Percentiles rank a stretch among this genome's conserved stretches.
phyloP scores from a whole-genome alignment of 2,113 vertebrate genomes.

The Rynchops niger region DNA sequence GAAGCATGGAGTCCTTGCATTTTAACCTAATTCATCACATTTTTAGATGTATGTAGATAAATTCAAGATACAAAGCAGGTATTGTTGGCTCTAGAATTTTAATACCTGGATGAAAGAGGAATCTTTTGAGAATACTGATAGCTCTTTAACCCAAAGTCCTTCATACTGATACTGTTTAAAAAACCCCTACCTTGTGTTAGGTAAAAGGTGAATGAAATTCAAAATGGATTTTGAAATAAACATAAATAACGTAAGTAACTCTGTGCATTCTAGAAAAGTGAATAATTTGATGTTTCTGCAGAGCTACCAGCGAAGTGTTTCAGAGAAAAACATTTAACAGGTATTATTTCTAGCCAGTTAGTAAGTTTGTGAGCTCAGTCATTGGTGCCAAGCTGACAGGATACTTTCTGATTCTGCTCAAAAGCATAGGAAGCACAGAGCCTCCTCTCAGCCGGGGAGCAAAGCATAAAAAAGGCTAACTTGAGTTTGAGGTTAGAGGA shows the following conservation, averaged over 20 bases:
- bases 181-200: background rate
- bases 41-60: background rate
- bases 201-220: background rate
- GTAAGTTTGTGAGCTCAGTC: background rate
- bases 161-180: background rate
- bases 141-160: background rate
- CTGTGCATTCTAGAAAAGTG: background rate
- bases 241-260: background rate
- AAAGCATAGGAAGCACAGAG: background rate
- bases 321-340: background rate
- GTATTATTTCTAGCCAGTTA: background rate
- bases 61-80: background rate
- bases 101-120: background rate
- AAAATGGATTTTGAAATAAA: background rate
- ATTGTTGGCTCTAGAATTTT: background rate
- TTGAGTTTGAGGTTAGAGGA: background rate
- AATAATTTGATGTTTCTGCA: background rate
- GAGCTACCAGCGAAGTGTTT: background rate
- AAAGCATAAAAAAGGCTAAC: background rate
- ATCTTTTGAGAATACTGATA: background rate
- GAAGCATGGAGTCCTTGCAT: background rate
- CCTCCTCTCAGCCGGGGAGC: background rate
- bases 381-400: background rate
- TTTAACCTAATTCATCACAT: background rate
- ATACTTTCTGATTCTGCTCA: fast-evolving